A percentile compares a stretch with the other conserved stretches of the same genome.
Evolutionary conservation across 2,888 invertebrate species (phyloP).

Genomic region (Phortica magna): DNA sequence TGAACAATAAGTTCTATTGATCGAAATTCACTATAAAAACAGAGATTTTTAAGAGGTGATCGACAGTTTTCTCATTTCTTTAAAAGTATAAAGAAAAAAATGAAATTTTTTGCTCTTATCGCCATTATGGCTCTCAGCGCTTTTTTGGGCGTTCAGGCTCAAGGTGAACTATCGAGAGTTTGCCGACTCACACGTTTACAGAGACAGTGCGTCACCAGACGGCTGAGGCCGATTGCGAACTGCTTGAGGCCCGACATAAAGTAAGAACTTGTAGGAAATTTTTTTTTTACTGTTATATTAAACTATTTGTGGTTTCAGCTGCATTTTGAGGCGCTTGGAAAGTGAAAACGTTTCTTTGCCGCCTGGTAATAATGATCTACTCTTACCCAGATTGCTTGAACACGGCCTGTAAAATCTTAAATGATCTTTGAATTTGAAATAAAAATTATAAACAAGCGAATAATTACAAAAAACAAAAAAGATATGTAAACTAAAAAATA

Average conservation of each 20-base stretch:
- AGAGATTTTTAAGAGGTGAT: not conserved
- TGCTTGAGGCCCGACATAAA: not conserved
- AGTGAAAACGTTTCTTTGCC: not conserved
- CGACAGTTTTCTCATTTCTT: not conserved
- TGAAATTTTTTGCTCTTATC: slow-evolving; percentile 14
- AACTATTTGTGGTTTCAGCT: not conserved
- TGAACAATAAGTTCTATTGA: too few species aligned
- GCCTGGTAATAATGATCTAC: not conserved
- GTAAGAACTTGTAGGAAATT: not conserved
- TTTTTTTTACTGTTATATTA: not conserved
- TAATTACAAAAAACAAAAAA: too few species aligned
- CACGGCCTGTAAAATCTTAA: not conserved
- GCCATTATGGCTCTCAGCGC: not conserved
- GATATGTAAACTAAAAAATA: too few species aligned
- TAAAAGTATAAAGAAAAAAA: not conserved
- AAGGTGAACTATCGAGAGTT: not conserved
- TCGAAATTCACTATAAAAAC: not conserved
- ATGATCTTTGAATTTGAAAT: not conserved
- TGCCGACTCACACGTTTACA: not conserved
- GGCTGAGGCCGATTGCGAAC: not conserved
- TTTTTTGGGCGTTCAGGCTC: not conserved
- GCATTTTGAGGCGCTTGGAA: not conserved
- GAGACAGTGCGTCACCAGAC: not conserved
- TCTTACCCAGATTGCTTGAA: not conserved
- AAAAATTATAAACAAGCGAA: too few species aligned